These are phyloP conservation scores for Pelmatolapia mariae DNA, from an alignment of 2,113 vertebrate species.

Conservation along the genomic window DNA sequence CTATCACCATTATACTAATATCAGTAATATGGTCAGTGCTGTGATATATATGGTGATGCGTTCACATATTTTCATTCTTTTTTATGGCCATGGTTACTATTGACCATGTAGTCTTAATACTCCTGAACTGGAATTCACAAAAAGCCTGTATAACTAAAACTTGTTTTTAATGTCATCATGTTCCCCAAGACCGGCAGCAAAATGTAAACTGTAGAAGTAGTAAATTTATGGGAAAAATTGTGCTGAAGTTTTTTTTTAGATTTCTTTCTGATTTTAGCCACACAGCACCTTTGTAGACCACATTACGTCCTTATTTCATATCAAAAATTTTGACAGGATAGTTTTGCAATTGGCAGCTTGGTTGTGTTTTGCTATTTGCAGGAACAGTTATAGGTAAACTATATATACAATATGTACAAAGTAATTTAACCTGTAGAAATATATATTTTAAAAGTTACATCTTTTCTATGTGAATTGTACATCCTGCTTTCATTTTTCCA, in stretches of 20 bases:
- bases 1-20: not conserved
- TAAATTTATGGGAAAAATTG: not conserved
- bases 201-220: not conserved
- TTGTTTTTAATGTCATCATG: not conserved
- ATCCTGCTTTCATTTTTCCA: not conserved
- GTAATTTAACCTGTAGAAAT: not conserved
- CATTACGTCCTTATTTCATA: not conserved
- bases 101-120: not conserved
- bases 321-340: rapidly evolving
- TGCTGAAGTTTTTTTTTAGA: too few relatives aligned
- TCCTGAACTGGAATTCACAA: not conserved
- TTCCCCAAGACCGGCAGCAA: not conserved
- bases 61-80: not conserved
- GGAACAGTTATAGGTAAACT: not conserved
- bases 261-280: not conserved
- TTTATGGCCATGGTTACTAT: not conserved
- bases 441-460: not conserved
- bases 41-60: not conserved
- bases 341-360: not conserved
- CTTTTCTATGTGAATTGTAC: not conserved
- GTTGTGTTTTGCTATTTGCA: not conserved
- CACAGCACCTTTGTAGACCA: not conserved
- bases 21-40: not conserved
- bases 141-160: not conserved
- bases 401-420: not conserved